Conservation (phyloP, 2,113 vertebrate genomes). For the Emydocephalus ijimae region DNA sequence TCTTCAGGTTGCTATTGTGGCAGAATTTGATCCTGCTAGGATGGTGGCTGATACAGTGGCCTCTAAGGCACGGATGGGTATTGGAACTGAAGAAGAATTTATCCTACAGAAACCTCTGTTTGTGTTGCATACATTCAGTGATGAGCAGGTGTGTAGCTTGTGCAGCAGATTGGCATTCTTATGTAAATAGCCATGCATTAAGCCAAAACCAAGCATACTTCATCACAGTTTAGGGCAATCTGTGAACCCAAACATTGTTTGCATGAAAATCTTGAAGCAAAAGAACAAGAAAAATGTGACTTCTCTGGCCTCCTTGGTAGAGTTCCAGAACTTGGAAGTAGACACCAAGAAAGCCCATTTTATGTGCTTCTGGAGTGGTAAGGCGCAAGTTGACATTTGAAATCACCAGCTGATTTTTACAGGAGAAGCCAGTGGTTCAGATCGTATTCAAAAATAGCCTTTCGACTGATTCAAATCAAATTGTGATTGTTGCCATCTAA, state of each 20-base stretch:
- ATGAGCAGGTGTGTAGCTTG: conserved; percentile 76
- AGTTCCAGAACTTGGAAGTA: background rate
- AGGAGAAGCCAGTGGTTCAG: background rate
- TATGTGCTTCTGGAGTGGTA: background rate
- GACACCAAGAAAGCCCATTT: background rate
- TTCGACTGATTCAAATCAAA: background rate
- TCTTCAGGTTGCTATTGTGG: conserved; percentile 77
- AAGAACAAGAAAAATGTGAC: background rate
- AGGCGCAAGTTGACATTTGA: background rate
- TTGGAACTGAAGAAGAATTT: conserved; percentile 65
- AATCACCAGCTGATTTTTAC: background rate
- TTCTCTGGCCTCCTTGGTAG: background rate
- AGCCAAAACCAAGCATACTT: background rate
- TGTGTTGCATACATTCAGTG: conserved; percentile 82
- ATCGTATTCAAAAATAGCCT: background rate
- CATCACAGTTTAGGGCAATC: background rate
- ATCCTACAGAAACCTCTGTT: conserved; percentile 85
- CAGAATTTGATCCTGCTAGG: conserved; percentile 78
- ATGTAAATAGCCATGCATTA: background rate
- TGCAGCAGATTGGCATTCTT: background rate
- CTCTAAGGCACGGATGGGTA: conserved; percentile 71
- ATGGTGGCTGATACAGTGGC: conserved; percentile 83
- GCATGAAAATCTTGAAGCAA: background rate
- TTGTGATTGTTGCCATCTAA: background rate
- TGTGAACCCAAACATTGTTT: background rate